Percentiles rank a stretch among this genome's conserved stretches.
These are phyloP conservation scores for Lamprologus tigripictilis DNA, from an alignment of 2,113 vertebrate genomes.

Conservation along the genomic window DNA sequence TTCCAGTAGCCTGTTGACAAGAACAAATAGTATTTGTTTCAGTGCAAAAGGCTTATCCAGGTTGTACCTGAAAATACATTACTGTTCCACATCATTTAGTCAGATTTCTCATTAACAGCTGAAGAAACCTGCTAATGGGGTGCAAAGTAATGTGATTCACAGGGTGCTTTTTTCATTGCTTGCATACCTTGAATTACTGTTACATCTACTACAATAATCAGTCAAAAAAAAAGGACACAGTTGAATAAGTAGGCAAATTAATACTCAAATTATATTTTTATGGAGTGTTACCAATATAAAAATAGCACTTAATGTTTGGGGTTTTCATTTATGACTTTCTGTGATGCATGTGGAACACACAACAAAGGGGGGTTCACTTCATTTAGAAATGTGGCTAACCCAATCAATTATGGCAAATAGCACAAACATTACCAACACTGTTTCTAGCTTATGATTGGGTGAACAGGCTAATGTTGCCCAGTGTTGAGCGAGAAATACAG, in stretches of 20 bases:
- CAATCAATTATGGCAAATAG: background rate
- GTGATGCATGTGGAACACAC: background rate
- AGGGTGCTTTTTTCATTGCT: background rate
- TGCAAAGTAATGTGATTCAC: background rate
- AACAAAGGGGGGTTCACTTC: background rate
- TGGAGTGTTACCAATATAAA: background rate
- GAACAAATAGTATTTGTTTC: background rate
- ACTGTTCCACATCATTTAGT: background rate
- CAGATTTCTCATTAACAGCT: background rate
- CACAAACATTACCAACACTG: background rate
- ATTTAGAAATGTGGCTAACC: background rate
- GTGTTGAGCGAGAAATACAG: background rate
- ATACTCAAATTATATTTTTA: background rate
- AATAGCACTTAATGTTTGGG: background rate
- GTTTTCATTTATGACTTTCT: background rate
- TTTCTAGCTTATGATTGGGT: background rate
- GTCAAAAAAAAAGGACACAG: background rate
- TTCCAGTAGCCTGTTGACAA: conserved; percentile 37
- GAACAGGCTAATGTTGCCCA: background rate
- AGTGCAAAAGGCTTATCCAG: background rate
- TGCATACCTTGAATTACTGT: fast-evolving
- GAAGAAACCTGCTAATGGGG: background rate
- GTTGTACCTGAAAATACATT: background rate
- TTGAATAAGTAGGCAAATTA: background rate
- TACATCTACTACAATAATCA: background rate